A percentile compares a stretch with the other conserved stretches of the same genome.
Conservation (phyloP, 2,113 vertebrate genomes). For the Echinops telfairi region DNA sequence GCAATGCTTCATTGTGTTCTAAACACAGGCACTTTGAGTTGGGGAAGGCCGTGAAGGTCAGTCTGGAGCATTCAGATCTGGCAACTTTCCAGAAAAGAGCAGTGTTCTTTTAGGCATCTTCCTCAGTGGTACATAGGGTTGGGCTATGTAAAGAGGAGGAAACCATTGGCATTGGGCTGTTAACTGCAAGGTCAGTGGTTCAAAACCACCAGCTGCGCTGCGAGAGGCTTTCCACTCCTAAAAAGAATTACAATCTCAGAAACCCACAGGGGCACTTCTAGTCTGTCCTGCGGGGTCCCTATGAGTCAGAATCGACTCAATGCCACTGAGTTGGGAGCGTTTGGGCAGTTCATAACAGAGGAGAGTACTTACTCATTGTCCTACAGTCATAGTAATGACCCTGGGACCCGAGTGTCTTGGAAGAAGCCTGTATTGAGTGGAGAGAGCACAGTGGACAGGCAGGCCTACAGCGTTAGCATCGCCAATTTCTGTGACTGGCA, state of each 20-base stretch:
- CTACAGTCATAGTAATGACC: not conserved
- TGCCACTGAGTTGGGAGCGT: too few species aligned
- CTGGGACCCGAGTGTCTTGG: not conserved
- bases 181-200: too few species aligned
- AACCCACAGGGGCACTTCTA: too few species aligned
- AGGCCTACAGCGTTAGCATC: not conserved
- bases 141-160: not conserved
- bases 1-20: not conserved
- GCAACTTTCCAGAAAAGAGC: not conserved
- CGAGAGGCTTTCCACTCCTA: not conserved
- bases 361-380: too few species aligned
- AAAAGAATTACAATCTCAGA: too few species aligned
- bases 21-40: too few species aligned
- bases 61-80: not conserved
- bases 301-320: too few species aligned
- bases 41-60: not conserved
- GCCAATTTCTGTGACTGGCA: not conserved
- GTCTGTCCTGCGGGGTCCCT: too few species aligned
- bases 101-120: not conserved
- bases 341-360: too few species aligned
- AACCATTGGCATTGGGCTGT: too few species aligned
- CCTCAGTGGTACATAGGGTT: not conserved
- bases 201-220: too few species aligned
- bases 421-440: not conserved
- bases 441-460: not conserved